Evolutionary conservation across 2,113 vertebrate genomes (phyloP).

Genomic region (Caranx ignobilis): DNA sequence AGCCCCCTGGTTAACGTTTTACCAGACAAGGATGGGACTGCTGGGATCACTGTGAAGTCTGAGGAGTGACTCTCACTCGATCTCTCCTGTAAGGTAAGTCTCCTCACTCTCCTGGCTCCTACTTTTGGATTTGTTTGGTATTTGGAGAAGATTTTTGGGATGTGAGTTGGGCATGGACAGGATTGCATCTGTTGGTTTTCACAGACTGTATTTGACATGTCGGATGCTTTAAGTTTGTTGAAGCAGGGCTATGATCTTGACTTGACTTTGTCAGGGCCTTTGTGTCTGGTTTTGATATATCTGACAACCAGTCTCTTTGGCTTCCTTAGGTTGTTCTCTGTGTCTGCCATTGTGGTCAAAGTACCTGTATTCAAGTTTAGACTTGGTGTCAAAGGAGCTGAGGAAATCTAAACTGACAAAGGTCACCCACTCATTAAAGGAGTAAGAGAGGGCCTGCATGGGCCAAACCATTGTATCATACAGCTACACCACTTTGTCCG

Average conservation of each 20-base stretch:
- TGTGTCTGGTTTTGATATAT: slow-evolving; percentile 3
- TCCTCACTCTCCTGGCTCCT: neutral
- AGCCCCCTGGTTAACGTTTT: slow-evolving; percentile 78
- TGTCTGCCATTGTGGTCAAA: neutral
- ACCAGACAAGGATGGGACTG: slow-evolving; percentile 65
- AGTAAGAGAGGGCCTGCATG: neutral
- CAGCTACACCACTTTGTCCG: neutral
- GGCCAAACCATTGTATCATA: neutral
- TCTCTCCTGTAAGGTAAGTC: slow-evolving; percentile 73
- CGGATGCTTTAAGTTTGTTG: slow-evolving; percentile 9
- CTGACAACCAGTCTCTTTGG: neutral
- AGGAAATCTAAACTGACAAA: slow-evolving; percentile 17
- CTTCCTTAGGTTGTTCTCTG: slow-evolving; percentile 1
- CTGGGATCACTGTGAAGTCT: slow-evolving; percentile 32
- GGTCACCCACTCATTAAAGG: slow-evolving; percentile 26
- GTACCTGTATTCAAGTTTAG: neutral
- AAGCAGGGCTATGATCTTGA: slow-evolving; percentile 65
- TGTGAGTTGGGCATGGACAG: neutral
- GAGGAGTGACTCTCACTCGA: slow-evolving; percentile 63
- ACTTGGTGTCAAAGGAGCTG: neutral
- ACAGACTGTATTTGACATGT: neutral
- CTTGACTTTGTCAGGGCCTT: slow-evolving; percentile 74
- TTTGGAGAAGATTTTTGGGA: neutral
- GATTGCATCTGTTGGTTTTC: neutral
- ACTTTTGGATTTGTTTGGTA: neutral